These are phyloP conservation scores for Crocallis elinguaria DNA, from an alignment of 2,888 invertebrate genomes.

Conservation along the genomic window DNA sequence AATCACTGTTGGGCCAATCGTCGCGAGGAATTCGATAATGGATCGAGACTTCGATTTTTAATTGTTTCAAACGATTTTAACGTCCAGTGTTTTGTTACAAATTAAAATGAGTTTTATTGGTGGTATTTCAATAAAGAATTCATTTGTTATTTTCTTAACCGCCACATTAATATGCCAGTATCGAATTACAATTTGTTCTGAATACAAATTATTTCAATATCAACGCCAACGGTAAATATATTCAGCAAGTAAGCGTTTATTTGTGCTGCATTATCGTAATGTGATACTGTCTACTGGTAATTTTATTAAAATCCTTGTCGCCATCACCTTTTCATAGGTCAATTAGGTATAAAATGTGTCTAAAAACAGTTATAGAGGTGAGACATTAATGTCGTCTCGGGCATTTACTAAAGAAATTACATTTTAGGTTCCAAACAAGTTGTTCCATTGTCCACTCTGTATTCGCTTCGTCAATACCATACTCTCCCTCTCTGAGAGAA, in stretches of 20 bases:
- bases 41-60: conserved; percentile 72
- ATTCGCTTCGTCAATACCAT: no score
- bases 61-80: conserved; percentile 72
- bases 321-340: no score
- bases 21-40: conserved; percentile 69
- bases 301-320: conserved; percentile 8
- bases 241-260: conserved; percentile 8
- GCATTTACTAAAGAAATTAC: no score
- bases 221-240: not conserved
- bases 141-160: conserved; percentile 24
- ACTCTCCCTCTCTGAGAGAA: no score
- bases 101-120: conserved; percentile 54
- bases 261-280: conserved; percentile 8
- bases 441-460: no score
- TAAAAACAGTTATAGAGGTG: no score
- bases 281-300: not conserved
- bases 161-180: conserved; percentile 32
- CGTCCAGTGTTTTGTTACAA: conserved; percentile 59
- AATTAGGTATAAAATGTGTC: not conserved
- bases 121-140: conserved; percentile 51
- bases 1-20: conserved; percentile 77
- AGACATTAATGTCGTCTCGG: no score
- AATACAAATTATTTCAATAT: conserved; percentile 13
- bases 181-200: conserved; percentile 29
- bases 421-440: no score